A percentile compares a stretch with the other conserved stretches of the same genome.
Evolutionary conservation across 2,113 vertebrate species (phyloP).

Genomic region (Entelurus aequoreus): DNA sequence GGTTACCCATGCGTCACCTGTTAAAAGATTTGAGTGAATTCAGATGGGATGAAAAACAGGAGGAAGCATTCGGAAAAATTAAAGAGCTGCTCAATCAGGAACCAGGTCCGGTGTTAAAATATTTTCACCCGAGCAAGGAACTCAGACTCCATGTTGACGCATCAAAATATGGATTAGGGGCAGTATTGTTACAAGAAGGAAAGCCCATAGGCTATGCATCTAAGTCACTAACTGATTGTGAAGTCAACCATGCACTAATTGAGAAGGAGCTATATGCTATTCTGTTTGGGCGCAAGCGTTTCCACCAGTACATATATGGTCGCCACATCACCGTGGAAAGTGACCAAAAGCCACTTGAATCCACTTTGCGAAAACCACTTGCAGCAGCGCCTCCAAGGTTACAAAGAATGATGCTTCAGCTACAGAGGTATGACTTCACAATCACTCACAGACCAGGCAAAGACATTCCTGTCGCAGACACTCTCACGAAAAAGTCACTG

Average conservation of each 20-base stretch:
- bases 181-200: neutral
- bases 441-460: too few species aligned
- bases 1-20: too few species aligned
- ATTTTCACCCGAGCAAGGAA: neutral
- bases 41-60: neutral
- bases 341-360: neutral
- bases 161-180: neutral
- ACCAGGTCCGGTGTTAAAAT: neutral
- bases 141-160: neutral
- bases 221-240: neutral
- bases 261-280: neutral
- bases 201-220: conserved; percentile 2
- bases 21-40: too few species aligned
- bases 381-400: too few species aligned
- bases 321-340: neutral
- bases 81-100: neutral
- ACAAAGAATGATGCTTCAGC: too few species aligned
- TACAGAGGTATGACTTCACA: too few species aligned
- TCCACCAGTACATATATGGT: neutral
- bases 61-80: conserved; percentile 1
- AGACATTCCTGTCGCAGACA: too few species aligned
- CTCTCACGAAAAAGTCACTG: too few species aligned
- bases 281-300: neutral
- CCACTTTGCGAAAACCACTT: too few species aligned
- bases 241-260: neutral